Evolutionary conservation across 2,113 vertebrate genomes (phyloP), one percentile per base, ranked within the genome.

Genomic region (Clarias magur): DNA sequence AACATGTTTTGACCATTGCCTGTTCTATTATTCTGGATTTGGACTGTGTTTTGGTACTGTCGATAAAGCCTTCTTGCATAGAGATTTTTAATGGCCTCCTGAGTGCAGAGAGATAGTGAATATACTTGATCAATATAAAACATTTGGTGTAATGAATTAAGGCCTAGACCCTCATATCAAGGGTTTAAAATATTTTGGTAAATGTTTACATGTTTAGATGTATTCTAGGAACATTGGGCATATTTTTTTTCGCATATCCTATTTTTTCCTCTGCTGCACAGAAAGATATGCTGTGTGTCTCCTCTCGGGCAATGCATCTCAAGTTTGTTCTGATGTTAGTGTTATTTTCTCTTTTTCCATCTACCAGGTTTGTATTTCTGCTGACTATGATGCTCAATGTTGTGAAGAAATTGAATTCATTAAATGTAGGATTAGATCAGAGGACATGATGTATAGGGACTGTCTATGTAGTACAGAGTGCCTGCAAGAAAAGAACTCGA

Each of bases 371-470:
- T 89, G 85, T 80, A 89, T 83, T 88, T 84, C 82, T 75, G 82
- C 76, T 85, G 78, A 76, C 78, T 42, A 82, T 48, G 67, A 81
- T 80, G 13, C 63, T 17, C 80, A 83, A 63, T 62, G 84, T 30
- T 48, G 83, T 82, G 80, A 54, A 84, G 76, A 86, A 88, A 90
- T 84, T 90, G 84, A 67, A 90, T 88, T 88, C 73, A 72, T 85
- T 88, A 82, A 89, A 80, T 68, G 79, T 67, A 38, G 86, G 78
- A 89, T 88, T 80, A 83, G 83, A 89, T 79, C 73, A 89, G 34
- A 85, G 60, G 79, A 59, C 73, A 86, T 82, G 70, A 79, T 54
- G 85, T 80, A 85, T 81, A 73, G 82, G 78, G 56, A 84, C 34
- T 83, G 53, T 85, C 80, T 70, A 56, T 54, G 83, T 85, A 89